Percentiles rank a stretch among this genome's conserved stretches.
Conservation (phyloP, 30 jellyfish, hydroid and myxozoan genomes). For the Nemopilema nomurai region DNA sequence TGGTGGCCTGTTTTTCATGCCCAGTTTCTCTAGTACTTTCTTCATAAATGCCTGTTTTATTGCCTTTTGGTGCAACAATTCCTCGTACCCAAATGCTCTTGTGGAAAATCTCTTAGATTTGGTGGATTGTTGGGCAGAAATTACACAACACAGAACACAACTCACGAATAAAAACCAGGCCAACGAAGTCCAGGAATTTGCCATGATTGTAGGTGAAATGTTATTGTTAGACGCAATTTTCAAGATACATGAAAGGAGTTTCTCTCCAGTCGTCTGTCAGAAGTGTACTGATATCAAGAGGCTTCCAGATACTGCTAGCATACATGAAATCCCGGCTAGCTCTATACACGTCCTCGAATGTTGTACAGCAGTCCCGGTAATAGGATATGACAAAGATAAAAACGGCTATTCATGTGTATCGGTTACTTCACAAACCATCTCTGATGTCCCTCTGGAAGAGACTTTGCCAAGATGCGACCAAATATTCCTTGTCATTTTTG, state of each 20-base stretch:
- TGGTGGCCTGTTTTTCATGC: constrained; percentile 68
- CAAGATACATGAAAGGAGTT: background rate
- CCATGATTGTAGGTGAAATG: background rate
- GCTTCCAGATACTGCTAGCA: too few species aligned
- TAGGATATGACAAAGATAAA: background rate
- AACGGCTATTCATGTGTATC: background rate
- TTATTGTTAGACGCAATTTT: background rate
- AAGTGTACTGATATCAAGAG: too few species aligned
- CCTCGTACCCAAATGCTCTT: constrained; percentile 7
- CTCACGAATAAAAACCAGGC: background rate
- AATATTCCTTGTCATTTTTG: background rate
- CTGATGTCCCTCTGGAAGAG: background rate
- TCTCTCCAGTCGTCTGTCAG: too few species aligned
- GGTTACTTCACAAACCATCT: background rate
- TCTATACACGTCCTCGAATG: too few species aligned
- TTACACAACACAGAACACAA: background rate
- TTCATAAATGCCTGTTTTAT: constrained; percentile 39
- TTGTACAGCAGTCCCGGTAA: too few species aligned
- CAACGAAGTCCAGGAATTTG: background rate
- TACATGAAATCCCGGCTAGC: too few species aligned
- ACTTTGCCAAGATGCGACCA: constrained; percentile 16
- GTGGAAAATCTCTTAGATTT: background rate
- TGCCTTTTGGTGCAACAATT: constrained; percentile 10
- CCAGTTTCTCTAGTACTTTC: constrained; percentile 35
- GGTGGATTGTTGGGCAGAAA: background rate